Percentiles rank a stretch among this genome's conserved stretches.
phyloP scores from a whole-genome alignment of 2,113 vertebrate genomes.

The Morone chrysops region DNA sequence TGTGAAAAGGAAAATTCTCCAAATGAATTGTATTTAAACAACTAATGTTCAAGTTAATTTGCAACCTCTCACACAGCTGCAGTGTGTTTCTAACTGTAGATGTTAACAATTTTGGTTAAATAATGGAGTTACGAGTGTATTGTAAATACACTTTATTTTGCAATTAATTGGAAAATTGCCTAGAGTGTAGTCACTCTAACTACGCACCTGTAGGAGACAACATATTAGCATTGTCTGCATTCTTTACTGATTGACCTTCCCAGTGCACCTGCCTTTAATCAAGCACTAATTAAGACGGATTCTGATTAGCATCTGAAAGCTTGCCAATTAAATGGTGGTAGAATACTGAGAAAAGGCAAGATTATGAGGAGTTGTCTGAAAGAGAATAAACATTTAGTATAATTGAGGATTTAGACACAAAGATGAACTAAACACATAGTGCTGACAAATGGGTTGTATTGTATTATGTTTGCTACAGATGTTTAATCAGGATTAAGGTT shows the following conservation, averaged over 20 bases:
- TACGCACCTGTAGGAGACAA: constrained; percentile 19
- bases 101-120: not conserved
- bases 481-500: not conserved
- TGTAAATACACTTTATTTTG: constrained; percentile 1
- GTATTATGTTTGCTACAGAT: not conserved
- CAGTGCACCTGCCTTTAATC: constrained; percentile 59
- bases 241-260: constrained; percentile 49
- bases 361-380: not conserved
- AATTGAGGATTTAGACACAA: not conserved
- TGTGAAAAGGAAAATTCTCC: too few species aligned
- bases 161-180: constrained; percentile 35
- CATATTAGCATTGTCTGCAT: constrained; percentile 40
- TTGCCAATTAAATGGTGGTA: constrained; percentile 6
- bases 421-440: not conserved
- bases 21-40: not conserved
- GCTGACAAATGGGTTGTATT: not conserved
- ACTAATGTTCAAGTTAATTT: not conserved
- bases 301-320: constrained; percentile 37
- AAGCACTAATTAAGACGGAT: constrained; percentile 43
- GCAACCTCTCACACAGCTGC: too few species aligned
- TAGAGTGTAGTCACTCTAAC: constrained; percentile 29
- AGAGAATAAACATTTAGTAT: not conserved
- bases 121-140: constrained; percentile 13
- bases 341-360: not conserved
- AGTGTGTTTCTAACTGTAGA: not conserved